phyloP scores from a whole-genome alignment of 1,140 invertebrate species.

The Zaprionus tsacasi region DNA sequence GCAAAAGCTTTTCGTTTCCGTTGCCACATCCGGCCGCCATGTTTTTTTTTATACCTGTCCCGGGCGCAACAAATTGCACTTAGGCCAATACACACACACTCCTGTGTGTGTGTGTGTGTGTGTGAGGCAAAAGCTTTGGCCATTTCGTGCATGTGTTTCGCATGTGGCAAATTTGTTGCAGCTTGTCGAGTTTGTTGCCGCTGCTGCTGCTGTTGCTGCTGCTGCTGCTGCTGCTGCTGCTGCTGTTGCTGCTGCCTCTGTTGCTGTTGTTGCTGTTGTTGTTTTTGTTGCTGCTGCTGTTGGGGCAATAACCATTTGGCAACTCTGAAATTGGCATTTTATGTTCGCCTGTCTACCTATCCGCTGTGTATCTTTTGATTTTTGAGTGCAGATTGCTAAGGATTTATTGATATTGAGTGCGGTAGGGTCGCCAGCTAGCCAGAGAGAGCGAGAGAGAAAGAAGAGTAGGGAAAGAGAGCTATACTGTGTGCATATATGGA shows the following conservation, averaged over 20 bases:
- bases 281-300: conserved; percentile 23
- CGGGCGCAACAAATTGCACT: conserved; percentile 69
- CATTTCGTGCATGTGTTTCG: conserved; percentile 47
- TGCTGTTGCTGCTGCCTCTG: conserved; percentile 13
- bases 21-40: not conserved
- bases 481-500: conserved; percentile 14
- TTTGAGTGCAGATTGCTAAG: conserved; percentile 77
- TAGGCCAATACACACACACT: conserved; percentile 1
- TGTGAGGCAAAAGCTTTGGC: conserved; percentile 33
- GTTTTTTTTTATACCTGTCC: conserved; percentile 32
- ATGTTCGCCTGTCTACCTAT: conserved; percentile 68
- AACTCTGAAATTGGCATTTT: conserved; percentile 81
- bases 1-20: not conserved
- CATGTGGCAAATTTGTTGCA: conserved; percentile 55
- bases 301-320: conserved; percentile 77
- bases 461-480: not conserved
- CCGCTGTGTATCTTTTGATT: conserved; percentile 73
- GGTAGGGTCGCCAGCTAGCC: conserved; percentile 16
- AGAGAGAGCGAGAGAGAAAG: not conserved
- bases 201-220: conserved; percentile 22
- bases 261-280: conserved; percentile 31
- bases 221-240: not conserved
- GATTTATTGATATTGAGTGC: conserved; percentile 79
- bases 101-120: conserved; percentile 27
- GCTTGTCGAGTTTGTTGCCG: conserved; percentile 36